Conservation (phyloP, 2,113 vertebrate genomes). For the Balaenoptera acutorostrata region DNA sequence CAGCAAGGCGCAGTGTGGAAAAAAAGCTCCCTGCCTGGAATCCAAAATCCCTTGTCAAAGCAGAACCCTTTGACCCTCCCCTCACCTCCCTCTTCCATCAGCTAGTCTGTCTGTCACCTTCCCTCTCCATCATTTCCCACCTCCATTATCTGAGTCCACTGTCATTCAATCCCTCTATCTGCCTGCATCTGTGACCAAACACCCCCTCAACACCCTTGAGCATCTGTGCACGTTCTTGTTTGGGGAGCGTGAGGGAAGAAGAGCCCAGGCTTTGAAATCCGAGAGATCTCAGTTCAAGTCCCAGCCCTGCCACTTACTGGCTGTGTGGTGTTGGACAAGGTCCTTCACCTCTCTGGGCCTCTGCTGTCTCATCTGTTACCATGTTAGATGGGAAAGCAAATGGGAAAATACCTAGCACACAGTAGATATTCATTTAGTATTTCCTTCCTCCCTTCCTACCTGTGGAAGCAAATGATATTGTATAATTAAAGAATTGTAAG, state of each 20-base stretch:
- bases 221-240: not conserved
- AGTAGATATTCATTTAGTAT: not conserved
- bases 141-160: not conserved
- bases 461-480: not conserved
- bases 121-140: not conserved
- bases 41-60: constrained; percentile 7
- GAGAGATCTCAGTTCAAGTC: not conserved
- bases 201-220: not conserved
- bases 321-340: not conserved
- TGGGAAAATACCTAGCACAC: not conserved
- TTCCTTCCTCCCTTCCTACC: not conserved
- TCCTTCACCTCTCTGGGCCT: not conserved
- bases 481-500: not conserved
- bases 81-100: not conserved
- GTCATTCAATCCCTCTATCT: not conserved
- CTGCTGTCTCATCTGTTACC: not conserved
- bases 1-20: constrained; percentile 54
- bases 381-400: not conserved
- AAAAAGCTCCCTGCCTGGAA: not conserved
- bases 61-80: not conserved
- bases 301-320: not conserved
- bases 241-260: not conserved
- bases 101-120: not conserved
- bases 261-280: not conserved
- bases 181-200: not conserved